phyloP scores from a whole-genome alignment of 2,888 invertebrate genomes.

The Drosophila fungiperda region DNA sequence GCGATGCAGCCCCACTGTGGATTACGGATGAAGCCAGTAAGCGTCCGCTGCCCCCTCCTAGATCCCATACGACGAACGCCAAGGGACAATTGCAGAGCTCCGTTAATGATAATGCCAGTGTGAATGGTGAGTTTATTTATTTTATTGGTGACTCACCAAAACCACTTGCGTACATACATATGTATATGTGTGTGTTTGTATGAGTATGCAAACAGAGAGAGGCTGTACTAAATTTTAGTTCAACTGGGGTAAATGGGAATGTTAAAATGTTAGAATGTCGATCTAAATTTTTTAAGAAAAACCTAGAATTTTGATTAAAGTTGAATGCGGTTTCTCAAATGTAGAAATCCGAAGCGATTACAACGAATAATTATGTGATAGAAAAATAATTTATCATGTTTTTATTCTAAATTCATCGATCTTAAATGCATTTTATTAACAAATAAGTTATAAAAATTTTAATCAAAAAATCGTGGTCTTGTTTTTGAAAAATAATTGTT shows the following conservation, averaged over 20 bases:
- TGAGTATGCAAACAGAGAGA: not conserved
- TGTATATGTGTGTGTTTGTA: not conserved
- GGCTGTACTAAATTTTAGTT: not conserved
- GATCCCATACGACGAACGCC: slow-evolving; percentile 24
- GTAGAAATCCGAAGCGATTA: not conserved
- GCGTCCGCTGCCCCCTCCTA: slow-evolving; percentile 54
- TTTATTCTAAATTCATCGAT: not conserved
- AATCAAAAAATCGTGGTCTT: too few species aligned
- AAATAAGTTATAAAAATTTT: too few species aligned
- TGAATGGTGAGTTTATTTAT: slow-evolving; percentile 48
- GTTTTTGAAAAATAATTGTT: too few species aligned
- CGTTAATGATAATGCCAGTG: not conserved
- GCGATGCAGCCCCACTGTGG: not conserved
- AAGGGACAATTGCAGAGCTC: slow-evolving; percentile 13
- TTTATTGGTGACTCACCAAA: not conserved
- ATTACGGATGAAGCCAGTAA: slow-evolving; percentile 4
- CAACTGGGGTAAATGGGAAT: not conserved
- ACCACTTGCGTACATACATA: not conserved
- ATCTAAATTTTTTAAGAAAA: not conserved
- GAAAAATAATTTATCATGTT: too few species aligned
- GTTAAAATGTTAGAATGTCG: not conserved
- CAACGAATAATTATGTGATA: not conserved
- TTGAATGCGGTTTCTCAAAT: not conserved
- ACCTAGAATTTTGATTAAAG: not conserved
- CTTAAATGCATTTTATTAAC: not conserved